Evolutionary conservation across 2,888 invertebrate genomes (phyloP).

Genomic region (Allygus modestus): DNA sequence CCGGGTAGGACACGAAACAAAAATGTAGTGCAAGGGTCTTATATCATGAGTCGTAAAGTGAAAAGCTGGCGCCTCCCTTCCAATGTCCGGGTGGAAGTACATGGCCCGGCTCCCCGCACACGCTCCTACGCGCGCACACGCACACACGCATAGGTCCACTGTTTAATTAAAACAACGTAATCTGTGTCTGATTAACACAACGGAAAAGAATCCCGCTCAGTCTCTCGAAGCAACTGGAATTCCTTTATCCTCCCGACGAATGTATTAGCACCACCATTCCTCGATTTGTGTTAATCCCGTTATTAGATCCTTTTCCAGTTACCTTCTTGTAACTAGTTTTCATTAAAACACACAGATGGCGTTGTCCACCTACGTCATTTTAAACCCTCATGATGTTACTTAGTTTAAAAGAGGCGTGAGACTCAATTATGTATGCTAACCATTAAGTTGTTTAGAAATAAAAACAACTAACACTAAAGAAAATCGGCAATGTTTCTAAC

Average conservation of each 20-base stretch:
- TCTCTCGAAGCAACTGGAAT: not conserved
- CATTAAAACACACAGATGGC: too few relatives aligned
- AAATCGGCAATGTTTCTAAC: too few relatives aligned
- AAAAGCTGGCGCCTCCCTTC: constrained; percentile 69
- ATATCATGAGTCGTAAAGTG: constrained; percentile 55
- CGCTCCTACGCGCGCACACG: not conserved
- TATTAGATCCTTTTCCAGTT: too few relatives aligned
- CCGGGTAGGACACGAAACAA: constrained; percentile 44
- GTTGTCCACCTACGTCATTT: too few relatives aligned
- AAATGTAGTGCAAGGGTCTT: constrained; percentile 51
- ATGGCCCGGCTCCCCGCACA: constrained; percentile 59
- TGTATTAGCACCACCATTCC: too few relatives aligned
- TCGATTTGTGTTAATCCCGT: too few relatives aligned
- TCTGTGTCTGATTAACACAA: not conserved
- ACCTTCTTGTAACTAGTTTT: too few relatives aligned
- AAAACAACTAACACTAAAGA: too few relatives aligned
- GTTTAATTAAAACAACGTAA: constrained; percentile 44
- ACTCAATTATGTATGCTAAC: too few relatives aligned
- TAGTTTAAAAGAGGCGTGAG: too few relatives aligned
- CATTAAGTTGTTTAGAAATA: too few relatives aligned
- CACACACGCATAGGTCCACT: not conserved
- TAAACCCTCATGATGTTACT: too few relatives aligned
- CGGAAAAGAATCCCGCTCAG: not conserved
- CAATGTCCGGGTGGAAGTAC: constrained; percentile 68
- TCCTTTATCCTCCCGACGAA: not conserved